phyloP scores from a whole-genome alignment of 2,888 invertebrate genomes.

The Drosophila koepferae region DNA sequence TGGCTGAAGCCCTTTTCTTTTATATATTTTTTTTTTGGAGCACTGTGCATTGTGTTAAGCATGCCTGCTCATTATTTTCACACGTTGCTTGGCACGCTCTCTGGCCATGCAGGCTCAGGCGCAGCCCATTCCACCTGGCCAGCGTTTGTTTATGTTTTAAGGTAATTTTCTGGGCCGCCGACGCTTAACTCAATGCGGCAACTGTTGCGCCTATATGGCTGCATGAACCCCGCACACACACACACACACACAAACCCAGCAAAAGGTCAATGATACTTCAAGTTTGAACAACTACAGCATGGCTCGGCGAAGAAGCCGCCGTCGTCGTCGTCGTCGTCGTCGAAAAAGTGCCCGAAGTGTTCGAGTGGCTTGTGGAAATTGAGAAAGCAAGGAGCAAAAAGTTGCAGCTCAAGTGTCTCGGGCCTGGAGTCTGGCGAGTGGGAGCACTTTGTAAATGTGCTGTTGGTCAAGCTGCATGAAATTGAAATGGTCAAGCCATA shows the following conservation, averaged over 20 bases:
- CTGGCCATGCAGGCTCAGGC: neutral
- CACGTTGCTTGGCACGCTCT: conserved; percentile 71
- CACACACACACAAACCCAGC: neutral
- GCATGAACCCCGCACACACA: neutral
- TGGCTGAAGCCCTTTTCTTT: conserved; percentile 9
- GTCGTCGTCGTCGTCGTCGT: neutral
- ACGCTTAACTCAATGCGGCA: conserved; percentile 64
- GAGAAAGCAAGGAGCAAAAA: conserved; percentile 56
- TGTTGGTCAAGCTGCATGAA: conserved; percentile 77
- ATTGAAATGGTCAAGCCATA: conserved; percentile 77
- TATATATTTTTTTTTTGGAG: neutral
- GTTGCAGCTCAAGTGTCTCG: conserved; percentile 53
- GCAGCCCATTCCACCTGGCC: neutral
- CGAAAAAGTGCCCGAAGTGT: conserved; percentile 51
- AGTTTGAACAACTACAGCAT: conserved; percentile 67
- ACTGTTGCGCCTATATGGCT: conserved; percentile 68
- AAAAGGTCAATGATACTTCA: conserved; percentile 76
- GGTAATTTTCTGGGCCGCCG: conserved; percentile 72
- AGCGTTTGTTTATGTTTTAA: conserved; percentile 67
- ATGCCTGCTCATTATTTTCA: conserved; percentile 78
- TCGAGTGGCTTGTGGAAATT: conserved; percentile 67
- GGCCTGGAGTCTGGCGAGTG: neutral
- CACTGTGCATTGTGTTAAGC: conserved; percentile 61
- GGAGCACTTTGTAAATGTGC: conserved; percentile 54
- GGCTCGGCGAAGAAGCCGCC: neutral